A percentile compares a stretch with the other conserved stretches of the same genome.
Evolutionary conservation across 2,888 invertebrate species (phyloP).

Genomic region (Idaea dimidiata): DNA sequence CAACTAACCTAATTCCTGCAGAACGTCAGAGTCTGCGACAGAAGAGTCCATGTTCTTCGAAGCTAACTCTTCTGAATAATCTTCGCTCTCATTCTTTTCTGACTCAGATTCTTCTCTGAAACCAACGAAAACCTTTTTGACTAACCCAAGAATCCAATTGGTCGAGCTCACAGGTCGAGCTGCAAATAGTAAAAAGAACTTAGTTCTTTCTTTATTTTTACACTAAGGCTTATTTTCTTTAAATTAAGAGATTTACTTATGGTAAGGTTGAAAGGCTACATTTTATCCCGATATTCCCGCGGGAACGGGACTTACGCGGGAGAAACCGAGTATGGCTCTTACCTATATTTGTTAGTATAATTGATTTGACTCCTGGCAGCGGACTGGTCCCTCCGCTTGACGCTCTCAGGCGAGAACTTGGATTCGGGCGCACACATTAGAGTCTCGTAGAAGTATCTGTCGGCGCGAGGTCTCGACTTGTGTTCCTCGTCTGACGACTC

Average conservation of each 20-base stretch:
- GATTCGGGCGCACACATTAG: slow-evolving; percentile 57
- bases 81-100: slow-evolving; percentile 61
- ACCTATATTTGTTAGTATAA: slow-evolving; percentile 21
- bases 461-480: slow-evolving; percentile 48
- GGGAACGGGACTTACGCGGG: too few species aligned
- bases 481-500: slow-evolving; percentile 59
- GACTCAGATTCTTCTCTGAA: slow-evolving; percentile 48
- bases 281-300: too few species aligned
- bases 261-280: too few species aligned
- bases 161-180: too few species aligned
- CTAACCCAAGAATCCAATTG: too few species aligned
- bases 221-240: too few species aligned
- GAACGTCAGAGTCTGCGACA: slow-evolving; percentile 52
- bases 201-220: too few species aligned
- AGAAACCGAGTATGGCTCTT: too few species aligned
- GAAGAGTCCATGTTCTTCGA: slow-evolving; percentile 64
- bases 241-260: too few species aligned
- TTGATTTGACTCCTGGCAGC: slow-evolving; percentile 42
- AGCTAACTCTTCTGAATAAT: slow-evolving; percentile 54
- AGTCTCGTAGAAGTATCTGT: slow-evolving; percentile 66
- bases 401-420: slow-evolving; percentile 45
- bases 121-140: too few species aligned
- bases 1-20: slow-evolving; percentile 40
- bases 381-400: slow-evolving; percentile 42
- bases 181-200: too few species aligned